Conservation (phyloP, 2,888 invertebrate species). For the Patella ulyssiponensis region DNA sequence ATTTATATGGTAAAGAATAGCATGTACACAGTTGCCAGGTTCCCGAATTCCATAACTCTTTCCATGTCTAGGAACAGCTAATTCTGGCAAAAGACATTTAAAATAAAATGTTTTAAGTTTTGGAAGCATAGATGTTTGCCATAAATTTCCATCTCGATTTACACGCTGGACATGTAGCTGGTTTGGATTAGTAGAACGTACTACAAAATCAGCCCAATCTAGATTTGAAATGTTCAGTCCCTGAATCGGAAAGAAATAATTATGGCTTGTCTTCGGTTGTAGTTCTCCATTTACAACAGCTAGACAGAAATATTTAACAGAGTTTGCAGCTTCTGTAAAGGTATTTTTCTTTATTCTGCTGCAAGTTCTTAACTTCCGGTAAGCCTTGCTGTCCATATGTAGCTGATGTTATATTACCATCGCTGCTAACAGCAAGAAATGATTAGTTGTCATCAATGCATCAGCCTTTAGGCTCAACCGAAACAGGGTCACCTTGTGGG, state of each 20-base stretch:
- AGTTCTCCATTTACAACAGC: background rate
- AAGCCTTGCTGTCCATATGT: too few relatives aligned
- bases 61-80: constrained; percentile 29
- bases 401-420: background rate
- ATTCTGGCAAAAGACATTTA: constrained; percentile 30
- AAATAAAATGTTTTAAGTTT: constrained; percentile 23
- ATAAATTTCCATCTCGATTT: constrained; percentile 10
- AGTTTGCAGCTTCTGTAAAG: constrained; percentile 15
- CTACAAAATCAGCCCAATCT: constrained; percentile 21
- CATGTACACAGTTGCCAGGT: constrained; percentile 10
- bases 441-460: background rate
- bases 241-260: background rate
- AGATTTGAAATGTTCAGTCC: constrained; percentile 13
- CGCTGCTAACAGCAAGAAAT: constrained; percentile 14
- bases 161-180: constrained; percentile 27
- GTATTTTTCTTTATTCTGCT: constrained; percentile 17
- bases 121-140: constrained; percentile 22
- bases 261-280: background rate
- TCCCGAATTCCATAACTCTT: constrained; percentile 26
- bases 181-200: constrained; percentile 18
- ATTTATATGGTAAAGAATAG: too few relatives aligned
- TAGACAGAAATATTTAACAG: constrained; percentile 6
- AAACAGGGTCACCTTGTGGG: background rate
- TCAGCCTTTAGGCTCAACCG: constrained; percentile 3
- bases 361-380: constrained; percentile 10